Conservation (phyloP, 2,113 vertebrate species). For the Phrynosoma blainvillii region DNA sequence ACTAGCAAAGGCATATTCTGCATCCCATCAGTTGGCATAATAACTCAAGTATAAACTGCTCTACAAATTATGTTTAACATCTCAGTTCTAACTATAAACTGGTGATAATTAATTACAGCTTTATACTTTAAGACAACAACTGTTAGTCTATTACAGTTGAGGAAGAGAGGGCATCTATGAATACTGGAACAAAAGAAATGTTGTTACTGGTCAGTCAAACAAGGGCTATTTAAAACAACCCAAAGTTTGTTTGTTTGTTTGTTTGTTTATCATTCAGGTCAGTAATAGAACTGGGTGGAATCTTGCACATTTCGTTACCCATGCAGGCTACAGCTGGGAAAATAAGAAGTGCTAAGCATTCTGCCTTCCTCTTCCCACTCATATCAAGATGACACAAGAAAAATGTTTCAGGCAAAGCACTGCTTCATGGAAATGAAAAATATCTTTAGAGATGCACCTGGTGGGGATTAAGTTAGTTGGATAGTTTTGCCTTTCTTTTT, state of each 20-base stretch:
- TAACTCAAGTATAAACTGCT: too few relatives aligned
- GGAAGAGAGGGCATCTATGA: not conserved
- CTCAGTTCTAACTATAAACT: too few relatives aligned
- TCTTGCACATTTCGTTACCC: slow-evolving; percentile 24
- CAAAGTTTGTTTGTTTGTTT: not conserved
- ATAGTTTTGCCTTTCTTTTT: not conserved
- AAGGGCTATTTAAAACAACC: not conserved
- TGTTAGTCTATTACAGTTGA: not conserved
- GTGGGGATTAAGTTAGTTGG: not conserved
- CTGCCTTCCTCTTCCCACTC: slow-evolving; percentile 30
- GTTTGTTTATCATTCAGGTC: not conserved
- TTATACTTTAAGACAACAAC: not conserved
- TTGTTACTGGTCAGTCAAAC: not conserved
- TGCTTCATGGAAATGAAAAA: slow-evolving; percentile 2
- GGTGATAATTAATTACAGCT: too few relatives aligned
- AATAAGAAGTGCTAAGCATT: slow-evolving; percentile 23
- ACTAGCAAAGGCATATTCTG: too few relatives aligned
- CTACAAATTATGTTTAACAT: too few relatives aligned
- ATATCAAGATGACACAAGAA: slow-evolving; percentile 31
- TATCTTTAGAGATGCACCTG: not conserved
- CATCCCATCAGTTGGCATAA: too few relatives aligned
- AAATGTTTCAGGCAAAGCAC: slow-evolving; percentile 3
- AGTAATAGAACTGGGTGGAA: not conserved
- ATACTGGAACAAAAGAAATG: not conserved
- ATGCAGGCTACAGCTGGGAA: slow-evolving; percentile 11